Conservation (phyloP, 1,140 invertebrate genomes). For the Archivesica marissinica region DNA sequence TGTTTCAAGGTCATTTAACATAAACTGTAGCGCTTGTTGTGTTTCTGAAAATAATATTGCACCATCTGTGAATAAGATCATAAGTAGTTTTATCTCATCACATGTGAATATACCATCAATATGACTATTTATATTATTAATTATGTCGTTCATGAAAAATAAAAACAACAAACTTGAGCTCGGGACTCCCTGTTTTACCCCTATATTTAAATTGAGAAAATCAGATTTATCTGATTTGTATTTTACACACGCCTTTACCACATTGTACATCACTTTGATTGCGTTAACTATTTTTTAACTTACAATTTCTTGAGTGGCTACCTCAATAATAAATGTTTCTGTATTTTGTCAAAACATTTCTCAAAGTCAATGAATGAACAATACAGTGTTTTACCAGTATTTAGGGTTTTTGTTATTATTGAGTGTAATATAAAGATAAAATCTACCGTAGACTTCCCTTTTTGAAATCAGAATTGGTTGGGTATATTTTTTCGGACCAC, state of each 20-base stretch:
- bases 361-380: constrained; percentile 29
- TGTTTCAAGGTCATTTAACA: not conserved
- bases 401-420: constrained; percentile 29
- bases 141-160: not conserved
- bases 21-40: not conserved
- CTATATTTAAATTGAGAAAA: not conserved
- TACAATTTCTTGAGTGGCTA: not conserved
- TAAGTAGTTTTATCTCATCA: constrained; percentile 1
- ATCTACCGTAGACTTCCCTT: constrained; percentile 15
- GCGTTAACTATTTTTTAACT: not conserved
- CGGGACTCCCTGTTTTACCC: constrained; percentile 11
- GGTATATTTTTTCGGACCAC: constrained; percentile 2
- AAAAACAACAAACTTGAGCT: constrained; percentile 6
- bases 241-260: not conserved
- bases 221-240: not conserved
- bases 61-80: not conserved
- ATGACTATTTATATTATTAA: constrained; percentile 1
- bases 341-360: constrained; percentile 45
- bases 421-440: constrained; percentile 34
- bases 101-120: not conserved
- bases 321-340: constrained; percentile 1
- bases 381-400: constrained; percentile 3
- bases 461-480: constrained; percentile 31
- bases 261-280: not conserved
- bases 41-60: not conserved